These are phyloP conservation scores for Melanotaenia maccullochi DNA, from an alignment of 2,797 vertebrate genomes.

Conservation along the genomic window DNA sequence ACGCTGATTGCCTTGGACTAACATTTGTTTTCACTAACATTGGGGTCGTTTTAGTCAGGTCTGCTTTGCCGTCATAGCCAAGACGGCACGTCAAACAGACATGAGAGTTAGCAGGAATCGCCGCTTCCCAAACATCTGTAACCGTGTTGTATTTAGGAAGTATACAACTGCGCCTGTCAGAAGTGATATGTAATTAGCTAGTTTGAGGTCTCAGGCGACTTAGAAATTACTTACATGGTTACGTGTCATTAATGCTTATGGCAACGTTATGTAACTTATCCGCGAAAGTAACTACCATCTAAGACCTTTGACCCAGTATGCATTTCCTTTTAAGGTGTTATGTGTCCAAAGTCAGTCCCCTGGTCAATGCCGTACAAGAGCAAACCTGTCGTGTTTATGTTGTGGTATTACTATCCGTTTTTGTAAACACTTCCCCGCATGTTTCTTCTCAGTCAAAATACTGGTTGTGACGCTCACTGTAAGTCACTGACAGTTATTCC, in stretches of 20 bases:
- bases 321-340: not conserved
- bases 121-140: conserved; percentile 54
- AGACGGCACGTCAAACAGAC: conserved; percentile 31
- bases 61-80: conserved; percentile 36
- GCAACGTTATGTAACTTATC: not conserved
- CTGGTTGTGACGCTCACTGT: not conserved
- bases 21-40: not conserved
- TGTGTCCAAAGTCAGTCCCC: not conserved
- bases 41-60: conserved; percentile 26
- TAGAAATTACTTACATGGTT: not conserved
- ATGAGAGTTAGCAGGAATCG: conserved; percentile 25
- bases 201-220: not conserved
- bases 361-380: not conserved
- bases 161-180: conserved; percentile 49
- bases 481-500: not conserved
- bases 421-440: not conserved
- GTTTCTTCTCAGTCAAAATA: not conserved
- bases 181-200: not conserved
- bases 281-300: not conserved
- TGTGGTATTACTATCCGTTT: not conserved
- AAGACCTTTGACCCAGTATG: not conserved
- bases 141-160: conserved; percentile 57
- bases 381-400: not conserved
- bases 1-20: not conserved
- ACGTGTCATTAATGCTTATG: not conserved